Base-by-base conservation (phyloP, 2,888 invertebrate genomes). In the Prosopocoilus inquinatus region DNA sequence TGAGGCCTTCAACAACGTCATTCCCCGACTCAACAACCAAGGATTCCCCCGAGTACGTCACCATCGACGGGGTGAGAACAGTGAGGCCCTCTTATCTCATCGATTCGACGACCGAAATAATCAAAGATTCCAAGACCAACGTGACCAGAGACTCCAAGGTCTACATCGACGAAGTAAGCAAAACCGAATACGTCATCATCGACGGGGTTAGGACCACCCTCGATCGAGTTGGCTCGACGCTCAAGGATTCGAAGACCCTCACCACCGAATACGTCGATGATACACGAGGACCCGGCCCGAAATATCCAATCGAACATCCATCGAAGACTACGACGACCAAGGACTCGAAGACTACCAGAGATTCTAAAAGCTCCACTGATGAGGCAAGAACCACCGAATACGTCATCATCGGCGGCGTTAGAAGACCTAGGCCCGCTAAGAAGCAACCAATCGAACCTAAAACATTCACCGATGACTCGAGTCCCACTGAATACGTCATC, bases 141-240 rank as follows among this genome's bases (percentile, higher is more conserved):
- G 57, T 64, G 32, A 57, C 63, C 34, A 69, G 63, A 53, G 69
- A 71, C 53, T 66, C 58, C 2, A 64, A 70, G 61, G 64, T 68
- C 32, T 63, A 67, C 52, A 50, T 69, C 46, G 63, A 69, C 47
- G 64, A 67, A 39, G 64, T 70, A 51, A 67, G 59, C 47, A 66
- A 66, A 3, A 61, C 62, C 9, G 71, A 73, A 53, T 64, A 67
- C 28, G 32, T 53, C 36, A 20, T 53, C n/a, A 11, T 53, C 7
- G 53, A 53, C 41, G 47, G 41, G 13, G 45, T 45, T 2, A 47
- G 28, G 47, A 47, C 20, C 20, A 20, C n/a, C n/a, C n/a, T n/a
- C 20, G 20, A 16, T 16, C 16, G 3, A 16, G 3, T 16, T 12
- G 34, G 11, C 15, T 15, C 11, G 47, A 47, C 36, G 16, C 15